Evolutionary conservation across 2,113 vertebrate species (phyloP).

Genomic region (Mobula hypostoma): DNA sequence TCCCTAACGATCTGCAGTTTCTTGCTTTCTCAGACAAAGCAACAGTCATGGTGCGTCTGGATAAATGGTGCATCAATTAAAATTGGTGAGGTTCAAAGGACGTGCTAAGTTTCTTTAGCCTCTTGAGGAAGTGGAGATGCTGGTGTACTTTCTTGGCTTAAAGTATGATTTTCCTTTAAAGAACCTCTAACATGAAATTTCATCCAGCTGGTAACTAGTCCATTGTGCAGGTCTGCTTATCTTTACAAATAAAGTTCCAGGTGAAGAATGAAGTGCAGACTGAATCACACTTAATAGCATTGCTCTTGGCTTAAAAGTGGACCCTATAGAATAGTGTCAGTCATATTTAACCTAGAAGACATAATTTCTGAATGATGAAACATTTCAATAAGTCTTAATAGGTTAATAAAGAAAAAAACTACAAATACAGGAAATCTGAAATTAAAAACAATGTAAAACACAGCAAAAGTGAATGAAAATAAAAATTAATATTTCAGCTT

Average conservation of each 20-base stretch:
- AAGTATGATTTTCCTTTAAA: not conserved
- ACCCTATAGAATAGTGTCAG: not conserved
- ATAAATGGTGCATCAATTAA: no score
- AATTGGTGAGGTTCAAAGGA: no score
- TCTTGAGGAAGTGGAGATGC: no score
- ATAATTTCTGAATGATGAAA: conserved; percentile 1
- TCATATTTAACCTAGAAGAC: not conserved
- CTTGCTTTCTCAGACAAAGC: no score
- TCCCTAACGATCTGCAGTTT: no score
- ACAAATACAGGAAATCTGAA: not conserved
- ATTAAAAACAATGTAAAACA: conserved; percentile 3
- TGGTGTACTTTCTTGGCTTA: no score
- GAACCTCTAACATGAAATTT: not conserved
- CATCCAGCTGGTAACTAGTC: not conserved
- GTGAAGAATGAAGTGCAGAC: not conserved
- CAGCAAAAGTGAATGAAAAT: not conserved
- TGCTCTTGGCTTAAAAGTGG: not conserved
- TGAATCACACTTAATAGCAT: not conserved
- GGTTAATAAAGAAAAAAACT: not conserved
- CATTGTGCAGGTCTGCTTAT: not conserved
- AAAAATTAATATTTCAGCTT: not conserved
- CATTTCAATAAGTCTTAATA: not conserved
- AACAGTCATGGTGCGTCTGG: no score
- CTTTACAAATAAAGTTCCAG: not conserved
- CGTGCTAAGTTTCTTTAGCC: no score